phyloP scores from a whole-genome alignment of 2,797 vertebrate genomes.

The Macrochelys suwanniensis region DNA sequence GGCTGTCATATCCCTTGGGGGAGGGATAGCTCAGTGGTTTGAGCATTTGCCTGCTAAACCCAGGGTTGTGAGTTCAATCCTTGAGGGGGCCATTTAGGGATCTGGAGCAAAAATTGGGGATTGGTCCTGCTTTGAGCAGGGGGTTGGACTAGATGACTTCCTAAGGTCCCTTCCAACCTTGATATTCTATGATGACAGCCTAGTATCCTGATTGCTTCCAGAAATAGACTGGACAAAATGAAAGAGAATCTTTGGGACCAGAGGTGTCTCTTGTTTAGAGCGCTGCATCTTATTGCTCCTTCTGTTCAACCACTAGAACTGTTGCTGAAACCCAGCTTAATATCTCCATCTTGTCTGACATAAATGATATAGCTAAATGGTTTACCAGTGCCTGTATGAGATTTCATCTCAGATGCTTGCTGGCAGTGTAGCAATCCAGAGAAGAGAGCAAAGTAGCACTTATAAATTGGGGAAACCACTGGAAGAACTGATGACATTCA shows the following conservation, averaged over 20 bases:
- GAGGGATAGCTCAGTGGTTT: too few species aligned
- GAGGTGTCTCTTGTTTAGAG: background rate
- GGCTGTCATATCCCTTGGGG: too few species aligned
- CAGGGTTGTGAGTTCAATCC: too few species aligned
- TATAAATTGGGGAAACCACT: background rate
- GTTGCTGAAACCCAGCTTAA: background rate
- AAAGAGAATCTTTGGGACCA: background rate
- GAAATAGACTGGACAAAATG: background rate
- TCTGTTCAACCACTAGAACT: background rate
- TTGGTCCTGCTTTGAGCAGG: too few species aligned
- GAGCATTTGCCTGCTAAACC: too few species aligned
- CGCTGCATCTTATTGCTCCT: background rate
- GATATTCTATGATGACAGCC: background rate
- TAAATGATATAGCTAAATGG: background rate
- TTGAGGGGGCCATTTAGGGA: too few species aligned
- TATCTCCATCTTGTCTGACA: background rate
- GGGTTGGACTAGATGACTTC: too few species aligned
- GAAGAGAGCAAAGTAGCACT: background rate
- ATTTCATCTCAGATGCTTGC: background rate
- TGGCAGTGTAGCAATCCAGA: background rate
- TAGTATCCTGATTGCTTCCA: background rate
- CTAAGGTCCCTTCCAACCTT: too few species aligned
- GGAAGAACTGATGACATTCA: background rate
- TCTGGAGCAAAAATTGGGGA: too few species aligned
- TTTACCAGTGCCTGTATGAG: background rate